Base-by-base conservation (phyloP, 2,888 invertebrate genomes). In the Spicauda simplicius region DNA sequence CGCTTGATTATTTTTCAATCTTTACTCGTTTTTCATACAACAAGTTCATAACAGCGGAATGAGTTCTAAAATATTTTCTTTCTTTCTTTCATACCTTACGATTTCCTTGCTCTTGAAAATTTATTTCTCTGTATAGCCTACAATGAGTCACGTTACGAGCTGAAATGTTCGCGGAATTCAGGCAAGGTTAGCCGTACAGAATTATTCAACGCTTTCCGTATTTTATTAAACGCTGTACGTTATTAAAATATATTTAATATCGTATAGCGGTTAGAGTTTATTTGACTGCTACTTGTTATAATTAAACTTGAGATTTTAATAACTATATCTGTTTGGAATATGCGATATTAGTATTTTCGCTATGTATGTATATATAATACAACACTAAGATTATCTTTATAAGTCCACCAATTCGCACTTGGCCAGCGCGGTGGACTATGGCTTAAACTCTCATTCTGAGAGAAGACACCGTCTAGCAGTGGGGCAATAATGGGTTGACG, bases 141-240 rank as follows among this genome's bases (percentile, higher is more conserved):
- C 58, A 64, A 64, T 64, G 64, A 52, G 41, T 64, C 64, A 58
- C 53, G 25, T 64, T 64, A 64, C 64, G 53, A 54, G 53, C 20
- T 52, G 50, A 64, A 64, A 37, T 41, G 50, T 64, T 57, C 55
- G 37, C 56, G 50, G 19, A 50, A 64, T 64, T 64, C 6, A 6
- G 56, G 64, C 16, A 57, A 50, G 20, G 37, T 41, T 41, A 41
- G 41, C 41, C 25, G 33, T 5, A 14, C 14, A 14, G 41, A 41
- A 41, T 41, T 14, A 41, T 14, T 41, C 14, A 41, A 41, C 41
- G 14, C 41, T 41, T 5, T 25, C 25, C 2, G 25, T 25, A 25
- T 25, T 41, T 14, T 41, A 41, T 41, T 41, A 41, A 14, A 5
- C 14, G 41, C 14, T 41, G 14, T 41, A 41, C 41, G 14, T 10